Evolutionary conservation across 2,888 invertebrate species (phyloP).

Genomic region (Antheraea yamamai): DNA sequence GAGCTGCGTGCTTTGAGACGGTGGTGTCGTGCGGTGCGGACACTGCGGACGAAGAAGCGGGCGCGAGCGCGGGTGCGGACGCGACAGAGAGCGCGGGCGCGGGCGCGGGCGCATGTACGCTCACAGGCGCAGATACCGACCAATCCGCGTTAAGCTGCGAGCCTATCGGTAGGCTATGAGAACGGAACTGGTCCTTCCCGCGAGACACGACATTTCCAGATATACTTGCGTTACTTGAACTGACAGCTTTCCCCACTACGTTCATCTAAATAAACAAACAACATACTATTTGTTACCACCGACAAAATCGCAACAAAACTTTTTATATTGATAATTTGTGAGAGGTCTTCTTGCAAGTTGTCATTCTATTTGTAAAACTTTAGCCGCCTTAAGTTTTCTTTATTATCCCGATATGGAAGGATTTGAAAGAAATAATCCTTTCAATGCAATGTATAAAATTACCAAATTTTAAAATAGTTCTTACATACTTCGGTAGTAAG

Average conservation of each 20-base stretch:
- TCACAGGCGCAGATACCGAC: conserved; percentile 55
- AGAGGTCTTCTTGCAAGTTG: no score
- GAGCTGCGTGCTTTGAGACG: conserved; percentile 63
- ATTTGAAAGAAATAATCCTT: neutral
- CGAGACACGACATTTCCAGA: conserved; percentile 29
- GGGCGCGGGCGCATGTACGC: conserved; percentile 27
- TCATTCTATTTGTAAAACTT: no score
- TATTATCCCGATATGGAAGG: no score
- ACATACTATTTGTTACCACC: neutral
- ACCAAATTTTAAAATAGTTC: neutral
- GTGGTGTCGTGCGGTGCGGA: conserved; percentile 42
- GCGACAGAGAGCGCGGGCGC: conserved; percentile 34
- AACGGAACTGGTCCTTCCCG: conserved; percentile 81
- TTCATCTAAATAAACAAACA: conserved; percentile 31
- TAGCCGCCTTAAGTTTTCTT: no score
- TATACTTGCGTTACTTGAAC: conserved; percentile 31
- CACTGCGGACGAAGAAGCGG: conserved; percentile 28
- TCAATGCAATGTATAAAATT: neutral
- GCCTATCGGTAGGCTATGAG: conserved; percentile 84
- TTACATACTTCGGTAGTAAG: no score
- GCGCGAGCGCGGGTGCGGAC: conserved; percentile 27
- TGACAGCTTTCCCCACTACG: conserved; percentile 29
- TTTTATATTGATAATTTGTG: no score
- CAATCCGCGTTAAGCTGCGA: conserved; percentile 78
- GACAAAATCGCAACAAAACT: neutral